Evolutionary conservation across 2,797 vertebrate genomes (phyloP), one percentile per base, ranked within the genome.

Genomic region (Rhinichthys osculus): DNA sequence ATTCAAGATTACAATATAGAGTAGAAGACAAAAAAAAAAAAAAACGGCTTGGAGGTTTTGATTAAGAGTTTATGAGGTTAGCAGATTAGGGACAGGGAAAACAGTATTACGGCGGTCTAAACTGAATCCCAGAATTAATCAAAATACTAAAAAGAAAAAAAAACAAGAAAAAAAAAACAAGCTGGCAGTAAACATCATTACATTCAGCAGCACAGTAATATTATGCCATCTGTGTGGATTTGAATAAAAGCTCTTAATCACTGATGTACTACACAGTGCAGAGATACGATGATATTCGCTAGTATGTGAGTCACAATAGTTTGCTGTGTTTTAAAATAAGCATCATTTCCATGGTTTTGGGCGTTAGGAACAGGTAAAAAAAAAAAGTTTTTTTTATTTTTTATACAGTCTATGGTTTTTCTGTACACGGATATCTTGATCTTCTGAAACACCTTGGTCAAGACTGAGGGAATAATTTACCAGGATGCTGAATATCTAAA

Each of bases 111-210:
- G 94, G 93, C 93, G 95, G 92, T 96, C 94, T 94, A 93, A 94
- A 93, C 90, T 91, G 95, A 97, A 96, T 97, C 95, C 95, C 93
- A 79, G 94, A 96, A 96, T 96, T 97, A 97, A 98, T 98, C 97
- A 96, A 93, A 96, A 93, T 92, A 93, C 94, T 92, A 93, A 94
- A 95, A 90, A 78, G 90, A 89, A 90, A 74, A 92, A 93, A 94
- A 42, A 9, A 9, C 0, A 2, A 27, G 27, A 27, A 50, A 50
- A 92, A 86, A 81, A 83, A 85, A 59, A 72, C 94, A 96, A 95
- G 92, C 92, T 94, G 92, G 94, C 95, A 94, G 96, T 96, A 85
- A 78, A 96, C 95, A 96, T 94, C 94, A 89, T 89, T 90, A 95
- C 96, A 97, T 97, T 97, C 96, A 71, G 52, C 84, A 81, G 69